phyloP scores from a whole-genome alignment of 2,888 invertebrate genomes.

The Cheilosia vulpina region DNA sequence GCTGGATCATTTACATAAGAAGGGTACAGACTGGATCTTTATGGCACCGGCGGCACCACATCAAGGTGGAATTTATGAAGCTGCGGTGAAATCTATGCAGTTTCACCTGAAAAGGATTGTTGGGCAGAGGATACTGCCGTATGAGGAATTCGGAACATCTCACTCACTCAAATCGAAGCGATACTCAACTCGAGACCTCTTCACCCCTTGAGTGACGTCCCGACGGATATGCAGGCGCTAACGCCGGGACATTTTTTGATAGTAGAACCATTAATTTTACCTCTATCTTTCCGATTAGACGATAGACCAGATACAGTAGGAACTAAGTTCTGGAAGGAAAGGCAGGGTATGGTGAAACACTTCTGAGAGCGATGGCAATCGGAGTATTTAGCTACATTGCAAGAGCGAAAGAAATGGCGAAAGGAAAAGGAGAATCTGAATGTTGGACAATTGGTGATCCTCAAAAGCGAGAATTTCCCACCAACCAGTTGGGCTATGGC shows the following conservation, averaged over 20 bases:
- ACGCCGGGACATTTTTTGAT: conserved; percentile 35
- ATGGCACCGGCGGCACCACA: conserved; percentile 50
- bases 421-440: background rate
- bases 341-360: too few species aligned
- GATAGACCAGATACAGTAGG: background rate
- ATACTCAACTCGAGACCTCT: conserved; percentile 57
- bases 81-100: conserved; percentile 59
- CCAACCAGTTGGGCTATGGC: background rate
- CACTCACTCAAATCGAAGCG: conserved; percentile 32
- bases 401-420: too few species aligned
- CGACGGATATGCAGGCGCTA: background rate
- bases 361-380: too few species aligned
- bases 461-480: background rate
- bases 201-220: conserved; percentile 34
- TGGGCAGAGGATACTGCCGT: background rate
- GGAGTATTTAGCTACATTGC: background rate
- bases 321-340: too few species aligned
- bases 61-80: conserved; percentile 60
- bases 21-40: background rate
- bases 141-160: conserved; percentile 28
- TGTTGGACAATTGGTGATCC: background rate
- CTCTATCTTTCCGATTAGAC: background rate
- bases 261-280: conserved; percentile 26
- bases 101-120: background rate
- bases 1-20: too few species aligned